Evolutionary conservation across 2,888 invertebrate species (phyloP).

Genomic region (Phania funesta): DNA sequence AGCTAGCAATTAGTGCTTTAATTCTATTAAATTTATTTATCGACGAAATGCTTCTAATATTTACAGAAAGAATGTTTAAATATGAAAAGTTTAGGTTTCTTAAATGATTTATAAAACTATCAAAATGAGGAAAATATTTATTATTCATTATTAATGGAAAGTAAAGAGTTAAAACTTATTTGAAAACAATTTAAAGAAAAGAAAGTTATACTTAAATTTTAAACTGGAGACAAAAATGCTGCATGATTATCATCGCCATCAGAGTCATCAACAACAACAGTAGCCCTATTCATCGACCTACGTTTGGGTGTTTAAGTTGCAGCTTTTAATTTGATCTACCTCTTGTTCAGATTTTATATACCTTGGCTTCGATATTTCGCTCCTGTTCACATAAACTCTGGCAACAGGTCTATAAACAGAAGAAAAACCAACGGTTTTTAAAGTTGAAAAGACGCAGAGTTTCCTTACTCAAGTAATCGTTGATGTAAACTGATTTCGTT

Average conservation of each 20-base stretch:
- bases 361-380: neutral
- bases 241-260: neutral
- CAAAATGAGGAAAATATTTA: neutral
- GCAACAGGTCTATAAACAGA: neutral
- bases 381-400: neutral
- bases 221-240: neutral
- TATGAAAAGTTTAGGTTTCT: neutral
- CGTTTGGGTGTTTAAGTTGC: neutral
- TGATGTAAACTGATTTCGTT: conserved; percentile 9
- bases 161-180: neutral
- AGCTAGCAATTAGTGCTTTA: conserved; percentile 8
- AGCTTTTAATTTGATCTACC: conserved; percentile 11
- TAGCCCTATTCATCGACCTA: neutral
- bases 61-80: conserved; percentile 27
- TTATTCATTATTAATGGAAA: neutral
- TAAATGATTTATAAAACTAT: neutral
- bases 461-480: conserved; percentile 20
- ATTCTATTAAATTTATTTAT: conserved; percentile 33
- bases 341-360: neutral
- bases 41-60: conserved; percentile 33
- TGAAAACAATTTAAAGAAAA: neutral
- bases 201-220: neutral
- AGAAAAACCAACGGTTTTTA: conserved; percentile 12
- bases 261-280: neutral
- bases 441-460: neutral